A percentile compares a stretch with the other conserved stretches of the same genome.
phyloP scores from a whole-genome alignment of 2,113 vertebrate species.

The Arizona elegans region DNA sequence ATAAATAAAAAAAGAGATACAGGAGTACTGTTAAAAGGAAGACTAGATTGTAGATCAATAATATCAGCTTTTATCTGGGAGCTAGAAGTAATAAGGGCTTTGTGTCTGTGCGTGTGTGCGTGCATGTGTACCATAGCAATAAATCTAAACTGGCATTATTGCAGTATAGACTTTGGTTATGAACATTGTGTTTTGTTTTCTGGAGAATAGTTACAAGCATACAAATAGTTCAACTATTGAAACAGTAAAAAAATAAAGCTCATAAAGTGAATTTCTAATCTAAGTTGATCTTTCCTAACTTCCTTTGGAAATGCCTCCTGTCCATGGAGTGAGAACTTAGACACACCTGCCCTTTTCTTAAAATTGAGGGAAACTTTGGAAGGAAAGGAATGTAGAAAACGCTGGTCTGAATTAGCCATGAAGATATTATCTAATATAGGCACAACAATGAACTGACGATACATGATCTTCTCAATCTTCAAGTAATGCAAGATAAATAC shows the following conservation, averaged over 20 bases:
- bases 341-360: neutral
- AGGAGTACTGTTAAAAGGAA: neutral
- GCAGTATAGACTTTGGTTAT: neutral
- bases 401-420: neutral
- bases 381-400: neutral
- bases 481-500: neutral
- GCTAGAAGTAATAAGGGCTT: neutral
- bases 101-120: rapidly evolving
- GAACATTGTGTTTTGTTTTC: neutral
- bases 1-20: neutral
- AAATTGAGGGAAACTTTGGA: neutral
- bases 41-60: neutral
- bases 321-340: neutral
- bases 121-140: neutral
- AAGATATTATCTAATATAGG: neutral
- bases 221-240: neutral
- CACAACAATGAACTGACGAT: neutral
- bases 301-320: neutral
- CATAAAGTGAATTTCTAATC: neutral
- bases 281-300: neutral
- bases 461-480: neutral
- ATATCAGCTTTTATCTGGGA: neutral
- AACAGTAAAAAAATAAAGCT: neutral
- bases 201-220: neutral
- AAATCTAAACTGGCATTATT: neutral